Percentiles rank a stretch among this genome's conserved stretches.
Evolutionary conservation across 2,888 invertebrate genomes (phyloP).

Genomic region (Spilarctia lutea): DNA sequence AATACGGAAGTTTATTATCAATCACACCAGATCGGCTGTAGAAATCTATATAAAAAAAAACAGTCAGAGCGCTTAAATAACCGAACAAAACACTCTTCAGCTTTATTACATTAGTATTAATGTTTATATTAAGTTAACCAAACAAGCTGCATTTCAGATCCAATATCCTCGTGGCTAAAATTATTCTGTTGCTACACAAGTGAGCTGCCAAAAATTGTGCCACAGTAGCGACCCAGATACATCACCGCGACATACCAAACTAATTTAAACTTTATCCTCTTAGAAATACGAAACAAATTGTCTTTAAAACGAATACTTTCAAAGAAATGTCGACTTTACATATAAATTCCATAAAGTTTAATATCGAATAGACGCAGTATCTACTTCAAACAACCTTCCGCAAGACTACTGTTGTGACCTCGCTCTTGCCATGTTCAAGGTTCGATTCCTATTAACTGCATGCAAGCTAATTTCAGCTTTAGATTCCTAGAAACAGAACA

Average conservation of each 20-base stretch:
- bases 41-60: not conserved
- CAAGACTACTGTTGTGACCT: constrained; percentile 66
- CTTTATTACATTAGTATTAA: not conserved
- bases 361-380: constrained; percentile 22
- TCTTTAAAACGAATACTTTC: not conserved
- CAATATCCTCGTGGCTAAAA: constrained; percentile 31
- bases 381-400: constrained; percentile 68
- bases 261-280: constrained; percentile 25
- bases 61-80: no score
- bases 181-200: constrained; percentile 52
- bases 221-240: constrained; percentile 52
- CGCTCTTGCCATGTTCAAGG: constrained; percentile 81
- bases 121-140: not conserved
- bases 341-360: constrained; percentile 29
- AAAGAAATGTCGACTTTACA: constrained; percentile 45
- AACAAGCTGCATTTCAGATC: not conserved
- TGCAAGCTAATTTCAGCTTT: constrained; percentile 43
- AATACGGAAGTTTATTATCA: not conserved
- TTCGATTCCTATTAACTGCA: constrained; percentile 57
- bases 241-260: constrained; percentile 6
- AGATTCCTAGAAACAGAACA: constrained; percentile 22
- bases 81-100: no score
- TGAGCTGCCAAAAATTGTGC: constrained; percentile 54
- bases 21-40: not conserved
- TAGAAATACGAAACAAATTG: constrained; percentile 31